These are phyloP conservation scores for Puntigrus tetrazona DNA, from an alignment of 2,113 vertebrate species.

Conservation along the genomic window DNA sequence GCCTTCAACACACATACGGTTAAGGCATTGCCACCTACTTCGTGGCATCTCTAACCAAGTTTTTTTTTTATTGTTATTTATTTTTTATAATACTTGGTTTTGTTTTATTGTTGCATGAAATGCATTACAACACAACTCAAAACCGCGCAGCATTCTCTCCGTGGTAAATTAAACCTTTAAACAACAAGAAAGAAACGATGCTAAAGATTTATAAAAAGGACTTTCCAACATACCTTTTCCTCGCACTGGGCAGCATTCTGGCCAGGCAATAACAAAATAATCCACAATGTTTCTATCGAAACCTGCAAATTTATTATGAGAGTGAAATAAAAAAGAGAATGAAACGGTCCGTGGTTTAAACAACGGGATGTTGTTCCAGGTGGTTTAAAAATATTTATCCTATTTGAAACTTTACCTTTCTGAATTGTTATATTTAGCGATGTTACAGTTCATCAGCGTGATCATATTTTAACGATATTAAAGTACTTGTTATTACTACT, in stretches of 20 bases:
- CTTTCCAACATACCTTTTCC: background rate
- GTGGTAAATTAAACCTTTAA: background rate
- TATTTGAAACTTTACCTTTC: background rate
- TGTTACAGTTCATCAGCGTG: background rate
- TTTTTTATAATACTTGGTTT: too few species aligned
- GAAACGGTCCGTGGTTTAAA: background rate
- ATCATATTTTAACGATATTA: too few species aligned
- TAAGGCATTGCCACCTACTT: conserved; percentile 99
- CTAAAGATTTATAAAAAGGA: background rate
- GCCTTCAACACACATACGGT: conserved; percentile 93
- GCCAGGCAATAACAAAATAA: too few species aligned
- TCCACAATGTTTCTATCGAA: too few species aligned
- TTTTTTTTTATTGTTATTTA: too few species aligned
- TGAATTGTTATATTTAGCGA: background rate
- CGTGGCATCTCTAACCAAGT: conserved; percentile 92
- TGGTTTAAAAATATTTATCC: background rate
- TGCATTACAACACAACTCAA: background rate
- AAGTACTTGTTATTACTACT: too few species aligned
- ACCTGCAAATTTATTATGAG: too few species aligned
- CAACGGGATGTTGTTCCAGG: too few species aligned
- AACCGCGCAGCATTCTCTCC: background rate
- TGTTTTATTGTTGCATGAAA: background rate
- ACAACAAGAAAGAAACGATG: background rate
- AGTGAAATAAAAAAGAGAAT: too few species aligned
- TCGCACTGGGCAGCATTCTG: background rate